Evolutionary conservation across 2,797 vertebrate species (phyloP).

Genomic region (Sarcoramphus papa): DNA sequence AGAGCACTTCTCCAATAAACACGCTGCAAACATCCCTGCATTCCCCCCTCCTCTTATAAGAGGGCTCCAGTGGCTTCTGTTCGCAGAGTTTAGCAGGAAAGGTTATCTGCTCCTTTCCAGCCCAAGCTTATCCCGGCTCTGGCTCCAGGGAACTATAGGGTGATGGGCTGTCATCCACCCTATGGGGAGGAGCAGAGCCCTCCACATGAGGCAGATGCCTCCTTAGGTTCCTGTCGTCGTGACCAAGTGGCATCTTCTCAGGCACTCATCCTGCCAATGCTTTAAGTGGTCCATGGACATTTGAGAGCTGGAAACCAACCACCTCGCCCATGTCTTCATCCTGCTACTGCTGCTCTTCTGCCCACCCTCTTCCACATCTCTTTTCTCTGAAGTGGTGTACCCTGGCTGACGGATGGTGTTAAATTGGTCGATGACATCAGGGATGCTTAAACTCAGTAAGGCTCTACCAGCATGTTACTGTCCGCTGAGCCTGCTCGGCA

Average conservation of each 20-base stretch:
- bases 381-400: neutral
- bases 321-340: neutral
- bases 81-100: neutral
- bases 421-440: neutral
- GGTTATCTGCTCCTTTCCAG: neutral
- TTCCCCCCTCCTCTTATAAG: neutral
- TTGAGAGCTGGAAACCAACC: neutral
- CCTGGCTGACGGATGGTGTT: neutral
- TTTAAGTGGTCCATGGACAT: neutral
- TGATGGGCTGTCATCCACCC: neutral
- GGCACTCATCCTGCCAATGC: neutral
- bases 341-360: neutral
- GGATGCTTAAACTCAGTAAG: neutral
- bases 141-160: constrained; percentile 27
- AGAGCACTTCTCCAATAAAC: neutral
- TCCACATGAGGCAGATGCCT: neutral
- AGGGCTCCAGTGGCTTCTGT: neutral
- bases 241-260: neutral
- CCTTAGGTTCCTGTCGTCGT: neutral
- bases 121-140: neutral
- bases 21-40: neutral
- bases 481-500: neutral
- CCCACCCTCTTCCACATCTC: neutral
- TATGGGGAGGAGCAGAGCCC: constrained; percentile 32
- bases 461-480: neutral